Evolutionary conservation across 2,113 vertebrate genomes (phyloP), one percentile per base, ranked within the genome.

Genomic region (Antigone vipio): DNA sequence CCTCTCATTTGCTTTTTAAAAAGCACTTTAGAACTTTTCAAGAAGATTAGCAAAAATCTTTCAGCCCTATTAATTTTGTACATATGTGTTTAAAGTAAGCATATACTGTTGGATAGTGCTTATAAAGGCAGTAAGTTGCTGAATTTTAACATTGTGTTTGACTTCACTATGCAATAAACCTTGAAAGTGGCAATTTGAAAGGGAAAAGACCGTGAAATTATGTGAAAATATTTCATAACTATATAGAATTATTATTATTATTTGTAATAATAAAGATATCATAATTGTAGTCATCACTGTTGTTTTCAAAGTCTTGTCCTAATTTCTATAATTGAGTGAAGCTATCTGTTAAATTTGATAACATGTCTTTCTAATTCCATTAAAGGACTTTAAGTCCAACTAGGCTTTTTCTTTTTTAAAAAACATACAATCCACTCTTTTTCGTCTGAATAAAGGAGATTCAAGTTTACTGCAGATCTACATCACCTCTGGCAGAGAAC

Each of bases 301-400:
- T 74, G 7, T n/a, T 73, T 77, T 67, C 27, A 12, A 77, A 84
- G 20, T 19, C 55, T 85, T 38, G 6, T 76, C 40, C 35, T 47
- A 38, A 49, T 38, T 59, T 75, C 22, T 66, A 4, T 44, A 75
- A 29, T 2, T 34, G 7, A 44, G 9, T 40, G 47, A 77, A 89
- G 3, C 23, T n/a, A 9, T 56, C 5, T 40, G 44, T 45, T 80
- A 42, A 52, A 62, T 66, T 58, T 58, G 14, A 22, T 32, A 17
- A 3, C 10, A 35, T 0, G 0, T 32, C 35, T 72, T 53, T 38
- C 35, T 32, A 66, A 88, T 38, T 40, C 34, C 17, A 20, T n/a
- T 53, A 53, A 52, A 42, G 15, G 22, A 47, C 20, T 60, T 68
- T 8, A 64, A 56, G 30, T 4, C 16, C 32, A 72, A 6, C 5